These are phyloP conservation scores for Dermochelys coriacea DNA, from an alignment of 2,797 vertebrate species.

Conservation along the genomic window DNA sequence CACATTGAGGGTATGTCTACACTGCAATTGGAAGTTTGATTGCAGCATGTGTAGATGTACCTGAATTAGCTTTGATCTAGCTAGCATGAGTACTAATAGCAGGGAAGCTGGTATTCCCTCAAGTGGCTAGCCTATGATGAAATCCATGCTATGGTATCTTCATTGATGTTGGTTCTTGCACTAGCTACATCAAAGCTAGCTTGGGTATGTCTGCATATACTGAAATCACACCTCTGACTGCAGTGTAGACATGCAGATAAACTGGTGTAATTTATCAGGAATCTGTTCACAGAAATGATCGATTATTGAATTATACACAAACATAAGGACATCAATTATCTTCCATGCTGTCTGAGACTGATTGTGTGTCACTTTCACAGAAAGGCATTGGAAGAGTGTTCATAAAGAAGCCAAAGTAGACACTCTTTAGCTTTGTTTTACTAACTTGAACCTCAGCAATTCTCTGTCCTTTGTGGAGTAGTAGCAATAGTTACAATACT, in stretches of 20 bases:
- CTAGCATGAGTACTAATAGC: no score
- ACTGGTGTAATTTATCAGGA: background rate
- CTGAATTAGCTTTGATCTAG: background rate
- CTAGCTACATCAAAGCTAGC: background rate
- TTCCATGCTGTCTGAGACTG: background rate
- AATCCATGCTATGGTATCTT: background rate
- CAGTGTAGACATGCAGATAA: background rate
- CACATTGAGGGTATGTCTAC: background rate
- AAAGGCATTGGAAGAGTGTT: slow-evolving; percentile 26
- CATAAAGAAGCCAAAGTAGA: background rate
- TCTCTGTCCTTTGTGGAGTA: background rate
- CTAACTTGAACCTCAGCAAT: background rate
- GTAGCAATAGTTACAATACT: slow-evolving; percentile 1
- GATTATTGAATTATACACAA: background rate
- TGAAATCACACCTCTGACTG: background rate
- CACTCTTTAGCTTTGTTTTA: background rate
- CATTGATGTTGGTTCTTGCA: background rate
- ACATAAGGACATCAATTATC: background rate
- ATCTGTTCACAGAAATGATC: slow-evolving; percentile 22
- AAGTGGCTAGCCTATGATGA: background rate
- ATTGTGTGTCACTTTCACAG: slow-evolving; percentile 7
- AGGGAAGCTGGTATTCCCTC: background rate
- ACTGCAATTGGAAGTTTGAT: background rate
- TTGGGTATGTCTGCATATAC: background rate
- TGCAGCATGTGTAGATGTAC: background rate